These are phyloP conservation scores for Platycheirus albimanus DNA, from an alignment of 2,888 invertebrate species.

Conservation along the genomic window DNA sequence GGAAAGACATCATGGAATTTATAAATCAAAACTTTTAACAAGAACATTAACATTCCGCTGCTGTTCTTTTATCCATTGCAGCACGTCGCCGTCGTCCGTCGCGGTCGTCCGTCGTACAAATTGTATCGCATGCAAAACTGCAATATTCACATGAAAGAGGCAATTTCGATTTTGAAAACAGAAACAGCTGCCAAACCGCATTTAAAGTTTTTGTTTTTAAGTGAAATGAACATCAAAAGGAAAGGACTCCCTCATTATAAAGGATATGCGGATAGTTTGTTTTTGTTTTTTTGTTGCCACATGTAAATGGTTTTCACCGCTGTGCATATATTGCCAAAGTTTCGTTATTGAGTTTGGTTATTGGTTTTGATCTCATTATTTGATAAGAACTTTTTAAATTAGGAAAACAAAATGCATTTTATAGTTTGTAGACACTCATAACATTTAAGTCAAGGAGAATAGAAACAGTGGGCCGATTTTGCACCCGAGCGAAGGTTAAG, in stretches of 20 bases:
- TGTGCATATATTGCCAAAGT: slow-evolving; percentile 52
- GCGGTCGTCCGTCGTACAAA: slow-evolving; percentile 15
- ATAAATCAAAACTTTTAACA: slow-evolving; percentile 64
- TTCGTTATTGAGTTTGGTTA: slow-evolving; percentile 53
- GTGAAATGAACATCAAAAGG: slow-evolving; percentile 41
- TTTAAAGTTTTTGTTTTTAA: slow-evolving; percentile 33
- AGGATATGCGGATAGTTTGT: background rate
- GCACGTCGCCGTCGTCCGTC: background rate
- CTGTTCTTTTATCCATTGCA: background rate
- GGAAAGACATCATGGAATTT: background rate
- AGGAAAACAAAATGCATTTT: background rate
- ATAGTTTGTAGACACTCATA: background rate
- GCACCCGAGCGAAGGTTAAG: too few species aligned
- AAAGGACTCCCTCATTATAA: slow-evolving; percentile 36
- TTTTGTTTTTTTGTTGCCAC: background rate
- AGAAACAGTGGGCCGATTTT: background rate
- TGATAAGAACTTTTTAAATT: slow-evolving; percentile 71
- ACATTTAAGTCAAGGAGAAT: background rate
- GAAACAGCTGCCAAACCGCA: slow-evolving; percentile 52
- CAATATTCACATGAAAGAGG: slow-evolving; percentile 57
- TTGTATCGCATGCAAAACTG: slow-evolving; percentile 64
- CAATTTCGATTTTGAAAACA: slow-evolving; percentile 53
- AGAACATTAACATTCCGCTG: slow-evolving; percentile 31
- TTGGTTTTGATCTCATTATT: slow-evolving; percentile 70
- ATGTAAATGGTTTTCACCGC: background rate